phyloP scores from a whole-genome alignment of 2,113 vertebrate species.

The Gorsachius goisagi region DNA sequence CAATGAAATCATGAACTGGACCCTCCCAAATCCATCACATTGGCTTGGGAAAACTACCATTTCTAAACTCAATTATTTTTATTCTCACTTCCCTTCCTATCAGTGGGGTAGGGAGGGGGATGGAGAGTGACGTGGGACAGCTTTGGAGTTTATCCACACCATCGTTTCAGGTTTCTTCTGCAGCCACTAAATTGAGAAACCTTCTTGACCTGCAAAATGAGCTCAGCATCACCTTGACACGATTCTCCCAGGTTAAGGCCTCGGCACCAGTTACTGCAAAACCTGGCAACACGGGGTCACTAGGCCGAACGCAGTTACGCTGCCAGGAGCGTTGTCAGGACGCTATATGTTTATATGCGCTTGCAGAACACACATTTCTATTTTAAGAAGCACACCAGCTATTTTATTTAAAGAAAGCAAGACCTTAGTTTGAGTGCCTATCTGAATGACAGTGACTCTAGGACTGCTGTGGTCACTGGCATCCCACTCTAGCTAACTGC shows the following conservation, averaged over 20 bases:
- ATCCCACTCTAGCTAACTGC: rapidly evolving
- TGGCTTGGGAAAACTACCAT: background rate
- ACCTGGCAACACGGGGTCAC: background rate
- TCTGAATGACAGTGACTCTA: background rate
- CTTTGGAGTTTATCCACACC: background rate
- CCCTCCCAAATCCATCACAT: background rate
- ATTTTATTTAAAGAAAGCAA: background rate
- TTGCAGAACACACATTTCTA: rapidly evolving
- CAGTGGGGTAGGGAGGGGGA: background rate
- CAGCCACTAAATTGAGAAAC: background rate
- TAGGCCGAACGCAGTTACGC: too few species aligned
- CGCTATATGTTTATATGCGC: rapidly evolving
- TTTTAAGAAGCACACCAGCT: background rate
- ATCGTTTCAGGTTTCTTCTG: background rate
- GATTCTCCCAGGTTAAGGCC: too few species aligned
- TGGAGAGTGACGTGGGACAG: background rate
- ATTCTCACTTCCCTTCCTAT: background rate
- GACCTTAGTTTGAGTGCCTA: background rate
- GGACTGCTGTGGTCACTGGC: background rate
- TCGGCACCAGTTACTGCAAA: background rate
- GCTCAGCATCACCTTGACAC: rapidly evolving
- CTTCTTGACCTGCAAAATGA: background rate
- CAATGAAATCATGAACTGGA: background rate
- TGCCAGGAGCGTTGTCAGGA: background rate
- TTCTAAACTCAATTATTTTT: background rate